These are phyloP conservation scores for Zapus hudsonius DNA, from an alignment of 2,113 vertebrate species.

Conservation along the genomic window DNA sequence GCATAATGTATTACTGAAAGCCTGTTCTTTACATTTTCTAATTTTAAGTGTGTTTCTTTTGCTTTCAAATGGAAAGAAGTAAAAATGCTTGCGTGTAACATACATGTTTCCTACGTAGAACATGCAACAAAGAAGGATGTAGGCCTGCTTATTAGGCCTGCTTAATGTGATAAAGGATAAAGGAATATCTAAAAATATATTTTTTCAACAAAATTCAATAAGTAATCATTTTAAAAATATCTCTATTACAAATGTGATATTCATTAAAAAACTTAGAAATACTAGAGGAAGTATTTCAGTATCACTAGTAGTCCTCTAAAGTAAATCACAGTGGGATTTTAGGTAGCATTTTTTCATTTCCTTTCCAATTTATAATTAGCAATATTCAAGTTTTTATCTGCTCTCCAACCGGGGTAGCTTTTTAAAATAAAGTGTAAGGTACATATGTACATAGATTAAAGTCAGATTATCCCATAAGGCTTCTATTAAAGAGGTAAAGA, in stretches of 20 bases:
- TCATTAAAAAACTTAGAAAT: slow-evolving; percentile 37
- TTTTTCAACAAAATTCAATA: not conserved
- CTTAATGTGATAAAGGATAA: not conserved
- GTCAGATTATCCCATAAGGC: not conserved
- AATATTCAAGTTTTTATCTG: not conserved
- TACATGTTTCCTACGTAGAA: not conserved
- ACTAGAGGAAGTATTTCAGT: not conserved
- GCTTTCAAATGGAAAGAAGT: slow-evolving; percentile 38
- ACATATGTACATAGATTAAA: not conserved
- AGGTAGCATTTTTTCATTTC: not conserved
- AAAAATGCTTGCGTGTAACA: not conserved
- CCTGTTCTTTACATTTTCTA: not conserved
- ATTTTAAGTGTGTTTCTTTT: not conserved
- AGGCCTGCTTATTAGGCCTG: not conserved
- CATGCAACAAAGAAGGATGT: not conserved
- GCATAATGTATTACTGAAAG: not conserved
- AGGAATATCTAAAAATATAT: not conserved
- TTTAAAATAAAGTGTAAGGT: not conserved
- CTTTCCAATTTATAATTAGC: not conserved
- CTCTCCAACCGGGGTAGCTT: not conserved
- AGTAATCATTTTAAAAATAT: not conserved
- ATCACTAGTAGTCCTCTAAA: not conserved
- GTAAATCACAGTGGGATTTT: slow-evolving; percentile 19
- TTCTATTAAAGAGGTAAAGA: not conserved
- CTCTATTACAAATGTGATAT: slow-evolving; percentile 13